These are phyloP conservation scores for Rhagonycha lutea DNA, from an alignment of 2,888 invertebrate species.

Conservation along the genomic window DNA sequence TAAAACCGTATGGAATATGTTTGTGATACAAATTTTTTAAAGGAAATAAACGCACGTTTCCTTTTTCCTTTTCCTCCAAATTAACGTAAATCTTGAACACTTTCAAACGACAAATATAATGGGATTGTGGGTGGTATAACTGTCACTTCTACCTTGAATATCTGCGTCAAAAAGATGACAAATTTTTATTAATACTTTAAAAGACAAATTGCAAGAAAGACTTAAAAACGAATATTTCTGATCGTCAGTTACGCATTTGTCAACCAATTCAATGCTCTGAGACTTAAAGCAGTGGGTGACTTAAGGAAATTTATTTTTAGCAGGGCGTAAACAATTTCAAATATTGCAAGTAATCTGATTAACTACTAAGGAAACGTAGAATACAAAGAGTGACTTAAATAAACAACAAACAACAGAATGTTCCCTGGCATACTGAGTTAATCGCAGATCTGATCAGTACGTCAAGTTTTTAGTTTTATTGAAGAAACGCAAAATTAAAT, in stretches of 20 bases:
- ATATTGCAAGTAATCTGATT: too few species aligned
- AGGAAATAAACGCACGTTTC: not conserved
- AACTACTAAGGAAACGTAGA: too few species aligned
- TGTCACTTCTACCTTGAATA: not conserved
- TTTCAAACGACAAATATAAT: not conserved
- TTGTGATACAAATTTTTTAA: not conserved
- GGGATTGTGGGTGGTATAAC: not conserved
- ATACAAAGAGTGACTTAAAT: too few species aligned
- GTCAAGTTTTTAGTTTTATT: too few species aligned
- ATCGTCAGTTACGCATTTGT: not conserved
- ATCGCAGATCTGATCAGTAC: too few species aligned
- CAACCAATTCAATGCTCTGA: not conserved
- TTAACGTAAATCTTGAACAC: not conserved
- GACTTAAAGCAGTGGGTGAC: too few species aligned
- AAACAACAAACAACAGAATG: too few species aligned
- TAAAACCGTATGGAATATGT: not conserved
- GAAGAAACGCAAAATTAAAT: too few species aligned
- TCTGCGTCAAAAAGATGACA: too few species aligned
- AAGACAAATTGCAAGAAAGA: not conserved
- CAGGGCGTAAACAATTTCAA: too few species aligned
- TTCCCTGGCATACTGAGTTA: too few species aligned
- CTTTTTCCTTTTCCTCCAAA: not conserved
- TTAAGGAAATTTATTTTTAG: too few species aligned
- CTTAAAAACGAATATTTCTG: not conserved
- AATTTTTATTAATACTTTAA: not conserved